Percentiles rank a stretch among this genome's conserved stretches.
These are phyloP conservation scores for Nilaparvata lugens DNA, from an alignment of 1,140 invertebrate species.

Conservation along the genomic window DNA sequence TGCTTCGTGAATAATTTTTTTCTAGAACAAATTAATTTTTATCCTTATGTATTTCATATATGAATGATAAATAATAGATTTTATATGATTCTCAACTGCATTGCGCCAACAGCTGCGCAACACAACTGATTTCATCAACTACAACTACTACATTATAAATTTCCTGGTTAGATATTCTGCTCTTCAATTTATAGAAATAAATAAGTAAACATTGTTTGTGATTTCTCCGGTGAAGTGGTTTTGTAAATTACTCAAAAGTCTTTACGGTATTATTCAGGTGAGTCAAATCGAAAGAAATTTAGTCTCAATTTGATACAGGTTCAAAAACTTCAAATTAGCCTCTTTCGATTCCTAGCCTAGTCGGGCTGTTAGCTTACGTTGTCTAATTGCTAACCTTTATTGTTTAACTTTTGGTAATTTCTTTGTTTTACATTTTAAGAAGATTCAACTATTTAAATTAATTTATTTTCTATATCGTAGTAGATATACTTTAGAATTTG, in stretches of 20 bases:
- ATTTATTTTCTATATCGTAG: too few relatives aligned
- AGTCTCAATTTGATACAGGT: neutral
- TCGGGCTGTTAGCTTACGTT: slow-evolving; percentile 13
- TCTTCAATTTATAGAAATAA: slow-evolving; percentile 18
- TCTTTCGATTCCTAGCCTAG: neutral
- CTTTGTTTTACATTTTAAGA: neutral
- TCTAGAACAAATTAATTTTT: too few relatives aligned
- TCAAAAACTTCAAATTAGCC: neutral
- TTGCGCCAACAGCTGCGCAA: slow-evolving; percentile 28
- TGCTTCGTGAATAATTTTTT: too few relatives aligned
- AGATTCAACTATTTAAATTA: too few relatives aligned
- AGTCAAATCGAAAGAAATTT: neutral
- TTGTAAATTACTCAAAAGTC: neutral
- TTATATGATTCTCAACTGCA: slow-evolving; percentile 14
- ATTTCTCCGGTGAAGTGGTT: slow-evolving; percentile 5
- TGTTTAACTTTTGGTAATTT: slow-evolving; percentile 10
- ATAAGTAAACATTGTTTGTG: slow-evolving; percentile 14
- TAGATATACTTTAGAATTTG: too few relatives aligned
- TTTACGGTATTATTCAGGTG: neutral
- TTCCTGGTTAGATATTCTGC: slow-evolving; percentile 28
- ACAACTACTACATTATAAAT: slow-evolving; percentile 18
- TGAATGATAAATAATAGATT: neutral
- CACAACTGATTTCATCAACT: slow-evolving; percentile 27
- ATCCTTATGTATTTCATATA: too few relatives aligned
- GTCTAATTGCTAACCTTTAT: slow-evolving; percentile 12